A percentile compares a stretch with the other conserved stretches of the same genome.
Evolutionary conservation across 2,888 invertebrate genomes (phyloP).

Genomic region (Latheticus oryzae): DNA sequence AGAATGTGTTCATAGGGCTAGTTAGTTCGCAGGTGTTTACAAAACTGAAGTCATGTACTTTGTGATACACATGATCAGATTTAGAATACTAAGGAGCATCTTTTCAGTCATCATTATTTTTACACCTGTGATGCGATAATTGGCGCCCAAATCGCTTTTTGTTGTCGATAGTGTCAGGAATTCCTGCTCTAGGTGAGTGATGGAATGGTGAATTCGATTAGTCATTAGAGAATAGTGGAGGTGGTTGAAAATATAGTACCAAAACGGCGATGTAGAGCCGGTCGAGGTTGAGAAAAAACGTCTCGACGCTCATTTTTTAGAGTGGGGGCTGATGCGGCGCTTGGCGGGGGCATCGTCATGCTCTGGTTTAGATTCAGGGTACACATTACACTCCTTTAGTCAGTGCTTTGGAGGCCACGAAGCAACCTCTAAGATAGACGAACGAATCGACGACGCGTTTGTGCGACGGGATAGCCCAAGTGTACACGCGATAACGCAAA

Average conservation of each 20-base stretch:
- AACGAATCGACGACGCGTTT: conserved; percentile 65
- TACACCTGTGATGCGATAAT: background rate
- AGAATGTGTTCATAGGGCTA: conserved; percentile 4
- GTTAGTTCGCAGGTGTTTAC: too few relatives aligned
- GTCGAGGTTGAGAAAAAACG: conserved; percentile 44
- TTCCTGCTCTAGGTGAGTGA: conserved; percentile 23
- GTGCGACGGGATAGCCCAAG: conserved; percentile 61
- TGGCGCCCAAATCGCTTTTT: conserved; percentile 8
- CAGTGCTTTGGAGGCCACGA: conserved; percentile 66
- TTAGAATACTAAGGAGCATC: conserved; percentile 2
- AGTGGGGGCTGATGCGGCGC: conserved; percentile 47
- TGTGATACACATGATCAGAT: conserved; percentile 3
- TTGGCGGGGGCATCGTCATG: conserved; percentile 59
- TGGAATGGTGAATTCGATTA: conserved; percentile 25
- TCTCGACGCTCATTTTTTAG: conserved; percentile 49
- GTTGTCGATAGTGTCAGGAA: conserved; percentile 22
- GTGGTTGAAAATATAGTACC: conserved; percentile 26
- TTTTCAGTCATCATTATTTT: conserved; percentile 28
- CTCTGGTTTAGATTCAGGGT: conserved; percentile 64
- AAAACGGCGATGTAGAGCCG: conserved; percentile 31
- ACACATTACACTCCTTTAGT: conserved; percentile 63
- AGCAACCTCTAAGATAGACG: conserved; percentile 65
- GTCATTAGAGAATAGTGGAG: conserved; percentile 25
- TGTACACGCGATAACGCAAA: conserved; percentile 57
- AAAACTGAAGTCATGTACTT: conserved; percentile 10